Conservation (phyloP, 2,797 vertebrate species). For the Uromys caudimaculatus region DNA sequence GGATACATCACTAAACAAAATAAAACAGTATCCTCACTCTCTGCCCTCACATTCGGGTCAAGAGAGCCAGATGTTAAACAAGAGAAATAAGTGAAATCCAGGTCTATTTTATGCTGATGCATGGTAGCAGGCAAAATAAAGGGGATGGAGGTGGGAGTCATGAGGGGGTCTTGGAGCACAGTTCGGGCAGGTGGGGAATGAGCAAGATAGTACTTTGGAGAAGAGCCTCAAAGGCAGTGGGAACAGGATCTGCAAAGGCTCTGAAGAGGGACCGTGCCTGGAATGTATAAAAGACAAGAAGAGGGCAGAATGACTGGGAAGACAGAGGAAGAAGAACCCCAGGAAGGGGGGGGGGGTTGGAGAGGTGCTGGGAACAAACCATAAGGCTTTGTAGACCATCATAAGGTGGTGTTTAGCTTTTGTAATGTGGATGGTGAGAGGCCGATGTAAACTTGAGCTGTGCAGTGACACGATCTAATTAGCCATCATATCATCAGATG, state of each 20-base stretch:
- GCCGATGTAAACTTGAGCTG: background rate
- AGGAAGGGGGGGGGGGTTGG: background rate
- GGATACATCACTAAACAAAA: background rate
- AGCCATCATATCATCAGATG: too few relatives aligned
- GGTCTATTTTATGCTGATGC: background rate
- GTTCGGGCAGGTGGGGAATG: background rate
- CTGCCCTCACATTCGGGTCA: background rate
- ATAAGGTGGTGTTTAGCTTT: background rate
- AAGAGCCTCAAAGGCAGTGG: background rate
- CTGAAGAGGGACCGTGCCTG: background rate
- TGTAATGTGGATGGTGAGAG: background rate
- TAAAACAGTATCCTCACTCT: background rate
- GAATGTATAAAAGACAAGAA: background rate
- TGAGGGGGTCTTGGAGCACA: background rate
- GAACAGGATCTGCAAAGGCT: background rate
- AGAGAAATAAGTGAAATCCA: background rate
- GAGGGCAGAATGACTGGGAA: background rate
- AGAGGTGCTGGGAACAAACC: background rate
- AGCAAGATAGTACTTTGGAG: background rate
- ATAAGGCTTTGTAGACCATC: rapidly evolving
- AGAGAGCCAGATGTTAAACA: background rate
- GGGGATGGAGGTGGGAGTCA: background rate
- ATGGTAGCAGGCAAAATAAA: background rate
- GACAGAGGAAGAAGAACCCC: background rate
- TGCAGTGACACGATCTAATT: background rate